phyloP scores from a whole-genome alignment of 2,113 vertebrate species.

The Rhinogobius similis region DNA sequence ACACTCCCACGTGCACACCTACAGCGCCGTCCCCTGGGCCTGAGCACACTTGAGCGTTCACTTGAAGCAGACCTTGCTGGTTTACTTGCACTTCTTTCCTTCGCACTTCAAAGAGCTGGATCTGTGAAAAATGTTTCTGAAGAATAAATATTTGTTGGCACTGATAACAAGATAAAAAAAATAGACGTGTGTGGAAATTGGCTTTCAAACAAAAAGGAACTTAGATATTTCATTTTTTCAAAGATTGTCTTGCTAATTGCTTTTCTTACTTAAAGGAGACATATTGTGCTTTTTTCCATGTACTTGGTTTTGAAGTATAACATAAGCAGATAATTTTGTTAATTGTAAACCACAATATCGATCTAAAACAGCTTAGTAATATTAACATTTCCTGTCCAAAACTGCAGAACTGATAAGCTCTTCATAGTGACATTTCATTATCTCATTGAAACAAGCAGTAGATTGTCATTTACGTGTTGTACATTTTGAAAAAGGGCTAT shows the following conservation, averaged over 20 bases:
- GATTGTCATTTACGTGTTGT: too few species aligned
- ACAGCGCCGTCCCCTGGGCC: conserved; percentile 42
- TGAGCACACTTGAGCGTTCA: conserved; percentile 26
- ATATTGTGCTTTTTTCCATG: too few species aligned
- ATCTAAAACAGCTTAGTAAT: too few species aligned
- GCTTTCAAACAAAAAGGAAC: conserved; percentile 19
- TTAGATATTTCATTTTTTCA: neutral
- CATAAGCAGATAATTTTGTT: too few species aligned
- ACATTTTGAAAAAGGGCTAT: too few species aligned
- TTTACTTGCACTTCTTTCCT: conserved; percentile 41
- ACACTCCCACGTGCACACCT: neutral
- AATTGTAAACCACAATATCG: too few species aligned
- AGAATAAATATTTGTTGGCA: conserved; percentile 33
- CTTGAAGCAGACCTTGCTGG: conserved; percentile 40
- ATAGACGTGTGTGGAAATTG: conserved; percentile 13
- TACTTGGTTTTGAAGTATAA: too few species aligned
- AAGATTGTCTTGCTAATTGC: neutral
- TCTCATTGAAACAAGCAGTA: too few species aligned
- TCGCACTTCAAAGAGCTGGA: conserved; percentile 48
- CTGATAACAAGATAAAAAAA: conserved; percentile 26
- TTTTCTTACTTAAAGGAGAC: too few species aligned
- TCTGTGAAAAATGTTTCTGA: conserved; percentile 39
- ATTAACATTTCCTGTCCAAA: too few species aligned
- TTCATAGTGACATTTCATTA: too few species aligned
- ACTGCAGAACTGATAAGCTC: too few species aligned